phyloP scores from a whole-genome alignment of 2,888 invertebrate species.

The Drosophila antonietae region DNA sequence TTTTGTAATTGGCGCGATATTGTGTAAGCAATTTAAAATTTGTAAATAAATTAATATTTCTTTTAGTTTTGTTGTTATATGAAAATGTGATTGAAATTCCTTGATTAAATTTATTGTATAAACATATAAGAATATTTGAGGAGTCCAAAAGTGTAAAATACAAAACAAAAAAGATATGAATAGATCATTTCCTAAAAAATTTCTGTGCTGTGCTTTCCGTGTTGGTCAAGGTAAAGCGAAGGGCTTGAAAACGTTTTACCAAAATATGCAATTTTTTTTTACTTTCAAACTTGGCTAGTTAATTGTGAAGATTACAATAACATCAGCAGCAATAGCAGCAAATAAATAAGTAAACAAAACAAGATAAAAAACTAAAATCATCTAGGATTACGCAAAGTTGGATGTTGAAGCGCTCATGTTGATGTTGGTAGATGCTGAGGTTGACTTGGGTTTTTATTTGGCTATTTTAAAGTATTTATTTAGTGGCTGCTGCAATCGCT shows the following conservation, averaged over 20 bases:
- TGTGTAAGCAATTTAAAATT: constrained; percentile 48
- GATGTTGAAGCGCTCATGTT: constrained; percentile 40
- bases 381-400: constrained; percentile 72
- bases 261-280: constrained; percentile 8
- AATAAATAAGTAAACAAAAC: constrained; percentile 44
- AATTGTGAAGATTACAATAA: constrained; percentile 60
- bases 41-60: background rate
- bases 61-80: background rate
- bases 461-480: constrained; percentile 52
- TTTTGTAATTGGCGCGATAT: constrained; percentile 42
- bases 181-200: no score
- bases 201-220: background rate
- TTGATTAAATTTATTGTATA: background rate
- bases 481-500: constrained; percentile 41
- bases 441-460: constrained; percentile 58
- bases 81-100: background rate
- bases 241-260: constrained; percentile 29
- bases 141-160: background rate
- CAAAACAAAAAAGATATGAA: background rate
- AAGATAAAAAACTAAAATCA: constrained; percentile 32
- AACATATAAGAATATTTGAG: background rate
- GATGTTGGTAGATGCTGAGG: constrained; percentile 49
- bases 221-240: constrained; percentile 46
- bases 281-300: constrained; percentile 47
- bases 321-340: background rate